These are phyloP conservation scores for Synodontis membranacea DNA, from an alignment of 2,113 vertebrate genomes.

Conservation along the genomic window DNA sequence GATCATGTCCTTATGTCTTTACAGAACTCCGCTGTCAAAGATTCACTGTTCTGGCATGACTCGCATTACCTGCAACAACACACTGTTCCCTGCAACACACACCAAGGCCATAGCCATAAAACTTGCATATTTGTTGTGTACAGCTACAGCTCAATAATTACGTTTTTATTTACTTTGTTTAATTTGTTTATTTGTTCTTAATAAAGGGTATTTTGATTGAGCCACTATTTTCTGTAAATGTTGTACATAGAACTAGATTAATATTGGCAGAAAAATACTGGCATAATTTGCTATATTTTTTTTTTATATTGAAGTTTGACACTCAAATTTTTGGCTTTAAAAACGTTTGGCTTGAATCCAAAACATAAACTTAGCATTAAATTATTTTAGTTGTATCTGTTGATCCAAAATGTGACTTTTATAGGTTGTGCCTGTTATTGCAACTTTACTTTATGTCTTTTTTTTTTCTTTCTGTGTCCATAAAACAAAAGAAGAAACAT, in stretches of 20 bases:
- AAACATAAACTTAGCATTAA: not conserved
- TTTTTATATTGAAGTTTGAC: no score
- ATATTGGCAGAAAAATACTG: not conserved
- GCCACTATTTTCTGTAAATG: not conserved
- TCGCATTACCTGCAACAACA: slow-evolving; percentile 19
- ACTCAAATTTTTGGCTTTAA: not conserved
- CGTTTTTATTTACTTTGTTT: no score
- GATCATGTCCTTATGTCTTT: not conserved
- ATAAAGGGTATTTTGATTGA: no score
- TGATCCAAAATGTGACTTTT: not conserved
- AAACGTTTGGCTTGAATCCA: not conserved
- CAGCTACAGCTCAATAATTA: not conserved
- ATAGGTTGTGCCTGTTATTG: not conserved
- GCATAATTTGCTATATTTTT: no score
- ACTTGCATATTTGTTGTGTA: not conserved
- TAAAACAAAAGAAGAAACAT: not conserved
- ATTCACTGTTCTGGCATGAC: slow-evolving; percentile 6
- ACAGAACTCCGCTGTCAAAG: not conserved
- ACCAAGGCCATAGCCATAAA: not conserved
- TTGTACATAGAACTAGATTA: not conserved
- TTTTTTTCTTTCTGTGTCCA: no score
- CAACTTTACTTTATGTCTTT: no score
- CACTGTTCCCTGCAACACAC: not conserved
- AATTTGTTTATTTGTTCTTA: no score
- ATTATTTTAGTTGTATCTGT: not conserved